Conservation (phyloP, 1,140 invertebrate species). For the Neodiprion fabricii region DNA sequence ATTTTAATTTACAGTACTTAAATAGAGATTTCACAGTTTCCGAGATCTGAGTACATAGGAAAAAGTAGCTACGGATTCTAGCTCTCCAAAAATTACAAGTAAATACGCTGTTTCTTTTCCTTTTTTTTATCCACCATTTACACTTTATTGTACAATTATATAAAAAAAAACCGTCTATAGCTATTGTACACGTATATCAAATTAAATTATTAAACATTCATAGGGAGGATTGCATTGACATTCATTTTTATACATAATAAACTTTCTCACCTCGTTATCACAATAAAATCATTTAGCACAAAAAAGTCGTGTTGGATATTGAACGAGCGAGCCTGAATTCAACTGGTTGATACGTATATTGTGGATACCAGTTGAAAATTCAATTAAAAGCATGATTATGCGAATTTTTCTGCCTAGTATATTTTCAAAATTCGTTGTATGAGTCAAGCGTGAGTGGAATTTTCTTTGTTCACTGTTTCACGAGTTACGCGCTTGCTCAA, state of each 20-base stretch:
- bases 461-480: neutral
- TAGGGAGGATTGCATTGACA: neutral
- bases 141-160: slow-evolving; percentile 1
- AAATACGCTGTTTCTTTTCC: neutral
- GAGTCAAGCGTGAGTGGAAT: too few relatives aligned
- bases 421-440: too few relatives aligned
- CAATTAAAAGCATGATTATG: neutral
- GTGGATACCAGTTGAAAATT: neutral
- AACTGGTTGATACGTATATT: neutral
- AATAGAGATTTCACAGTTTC: too few relatives aligned
- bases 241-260: neutral
- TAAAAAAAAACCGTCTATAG: neutral
- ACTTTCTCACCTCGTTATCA: slow-evolving; percentile 2
- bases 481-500: neutral
- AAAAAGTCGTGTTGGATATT: neutral
- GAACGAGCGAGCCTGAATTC: neutral
- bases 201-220: slow-evolving; percentile 4
- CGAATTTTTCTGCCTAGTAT: neutral
- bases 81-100: too few relatives aligned
- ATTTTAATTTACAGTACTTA: too few relatives aligned
- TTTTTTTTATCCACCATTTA: neutral
- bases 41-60: too few relatives aligned
- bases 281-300: neutral
- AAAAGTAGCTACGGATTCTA: too few relatives aligned
- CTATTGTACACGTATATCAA: neutral